These are phyloP conservation scores for Oeneis ivallda DNA, from an alignment of 2,888 invertebrate species.

Conservation along the genomic window DNA sequence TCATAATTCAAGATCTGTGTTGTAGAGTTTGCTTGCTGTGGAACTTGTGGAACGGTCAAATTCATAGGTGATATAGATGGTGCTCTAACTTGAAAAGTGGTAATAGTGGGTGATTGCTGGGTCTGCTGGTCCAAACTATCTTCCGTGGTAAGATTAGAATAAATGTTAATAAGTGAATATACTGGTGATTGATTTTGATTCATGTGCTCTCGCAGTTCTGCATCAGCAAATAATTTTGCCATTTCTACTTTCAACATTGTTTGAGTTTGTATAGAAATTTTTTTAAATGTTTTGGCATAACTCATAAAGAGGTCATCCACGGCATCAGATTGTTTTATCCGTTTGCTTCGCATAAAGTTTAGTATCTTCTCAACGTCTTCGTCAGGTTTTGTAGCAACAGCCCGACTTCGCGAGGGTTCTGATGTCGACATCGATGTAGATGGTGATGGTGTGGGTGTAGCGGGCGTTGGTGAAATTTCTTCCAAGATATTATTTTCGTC, in stretches of 20 bases:
- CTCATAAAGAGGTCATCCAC: constrained; percentile 27
- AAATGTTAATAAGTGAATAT: constrained; percentile 3
- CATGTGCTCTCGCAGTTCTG: constrained; percentile 19
- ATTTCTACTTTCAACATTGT: constrained; percentile 24
- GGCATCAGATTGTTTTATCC: constrained; percentile 19
- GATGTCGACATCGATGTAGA: neutral
- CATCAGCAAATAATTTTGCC: constrained; percentile 27
- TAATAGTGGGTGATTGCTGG: constrained; percentile 1
- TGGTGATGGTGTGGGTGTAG: constrained; percentile 1
- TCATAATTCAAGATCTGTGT: constrained; percentile 3
- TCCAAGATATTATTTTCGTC: constrained; percentile 1
- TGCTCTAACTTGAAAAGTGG: neutral
- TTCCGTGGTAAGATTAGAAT: constrained; percentile 6
- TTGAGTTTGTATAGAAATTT: constrained; percentile 23
- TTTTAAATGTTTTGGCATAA: constrained; percentile 26
- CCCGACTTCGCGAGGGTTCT: neutral
- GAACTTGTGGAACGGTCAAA: neutral
- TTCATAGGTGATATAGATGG: constrained; percentile 1
- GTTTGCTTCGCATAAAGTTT: constrained; percentile 17
- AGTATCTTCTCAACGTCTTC: constrained; percentile 15
- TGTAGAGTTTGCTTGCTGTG: neutral
- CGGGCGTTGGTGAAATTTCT: neutral
- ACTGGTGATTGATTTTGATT: constrained; percentile 1
- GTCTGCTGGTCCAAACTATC: neutral
- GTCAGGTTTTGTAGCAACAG: neutral